Conservation (phyloP, 92 coral and sea anemone genomes). For the Zoanthus solanderi region DNA sequence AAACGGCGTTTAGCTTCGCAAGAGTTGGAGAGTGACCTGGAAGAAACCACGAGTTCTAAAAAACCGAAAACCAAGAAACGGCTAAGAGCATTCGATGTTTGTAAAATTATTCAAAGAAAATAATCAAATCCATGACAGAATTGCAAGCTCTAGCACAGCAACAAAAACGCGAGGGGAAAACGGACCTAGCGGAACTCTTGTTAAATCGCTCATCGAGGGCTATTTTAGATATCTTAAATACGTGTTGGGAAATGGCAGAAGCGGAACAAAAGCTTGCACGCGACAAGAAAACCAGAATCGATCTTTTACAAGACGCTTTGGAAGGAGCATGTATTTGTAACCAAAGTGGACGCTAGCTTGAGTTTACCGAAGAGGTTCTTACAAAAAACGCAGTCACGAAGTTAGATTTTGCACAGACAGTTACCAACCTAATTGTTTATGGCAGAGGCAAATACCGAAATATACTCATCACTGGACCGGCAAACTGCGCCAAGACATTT, state of each 20-base stretch:
- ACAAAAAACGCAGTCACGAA: constrained; percentile 48
- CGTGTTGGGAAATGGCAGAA: constrained; percentile 43
- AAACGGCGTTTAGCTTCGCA: neutral
- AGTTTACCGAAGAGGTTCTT: constrained; percentile 56
- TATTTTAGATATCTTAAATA: constrained; percentile 38
- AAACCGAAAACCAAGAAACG: constrained; percentile 31
- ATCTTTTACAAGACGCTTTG: constrained; percentile 8
- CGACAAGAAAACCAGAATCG: constrained; percentile 15
- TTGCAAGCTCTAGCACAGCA: constrained; percentile 46
- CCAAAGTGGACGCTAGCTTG: constrained; percentile 47
- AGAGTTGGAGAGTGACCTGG: neutral
- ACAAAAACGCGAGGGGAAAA: constrained; percentile 59
- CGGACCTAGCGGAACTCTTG: constrained; percentile 53
- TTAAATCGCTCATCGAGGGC: constrained; percentile 40
- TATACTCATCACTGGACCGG: constrained; percentile 61
- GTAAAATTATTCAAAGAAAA: neutral
- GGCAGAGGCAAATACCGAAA: constrained; percentile 70
- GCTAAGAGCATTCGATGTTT: constrained; percentile 43
- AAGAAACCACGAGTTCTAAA: neutral
- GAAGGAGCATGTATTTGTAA: constrained; percentile 27
- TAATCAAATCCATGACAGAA: constrained; percentile 12
- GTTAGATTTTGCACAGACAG: constrained; percentile 25
- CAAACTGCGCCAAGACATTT: constrained; percentile 51
- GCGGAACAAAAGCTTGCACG: constrained; percentile 39
- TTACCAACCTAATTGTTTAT: constrained; percentile 48